Evolutionary conservation across 2,888 invertebrate genomes (phyloP).

Genomic region (Matsumyia berberina): DNA sequence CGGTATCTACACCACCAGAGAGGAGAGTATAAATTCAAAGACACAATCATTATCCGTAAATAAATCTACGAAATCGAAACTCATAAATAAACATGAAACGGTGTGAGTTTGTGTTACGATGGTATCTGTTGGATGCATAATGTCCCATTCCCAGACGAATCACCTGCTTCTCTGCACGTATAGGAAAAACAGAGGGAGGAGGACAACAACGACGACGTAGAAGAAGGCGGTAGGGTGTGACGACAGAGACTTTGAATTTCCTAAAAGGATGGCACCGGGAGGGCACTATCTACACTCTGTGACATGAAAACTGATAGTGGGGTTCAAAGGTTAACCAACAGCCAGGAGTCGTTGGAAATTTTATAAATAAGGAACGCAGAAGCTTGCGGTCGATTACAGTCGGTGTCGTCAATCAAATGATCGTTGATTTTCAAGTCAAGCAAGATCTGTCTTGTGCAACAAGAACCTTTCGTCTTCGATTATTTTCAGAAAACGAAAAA

Average conservation of each 20-base stretch:
- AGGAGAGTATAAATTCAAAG: conserved; percentile 61
- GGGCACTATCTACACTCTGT: conserved; percentile 28
- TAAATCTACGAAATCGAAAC: conserved; percentile 73
- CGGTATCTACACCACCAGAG: neutral
- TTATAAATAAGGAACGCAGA: neutral
- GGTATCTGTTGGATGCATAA: conserved; percentile 37
- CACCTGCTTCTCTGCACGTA: conserved; percentile 3
- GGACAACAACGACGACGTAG: neutral
- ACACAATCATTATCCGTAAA: conserved; percentile 70
- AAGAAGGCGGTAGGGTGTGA: neutral
- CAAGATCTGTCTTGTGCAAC: too few species aligned
- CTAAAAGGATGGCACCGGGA: conserved; percentile 21
- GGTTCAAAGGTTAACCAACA: conserved; percentile 19
- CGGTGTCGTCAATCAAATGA: neutral
- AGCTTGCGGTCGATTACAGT: too few species aligned
- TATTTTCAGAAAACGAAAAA: too few species aligned
- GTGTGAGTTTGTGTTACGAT: conserved; percentile 31
- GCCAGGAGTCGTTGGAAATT: neutral
- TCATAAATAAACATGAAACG: conserved; percentile 70
- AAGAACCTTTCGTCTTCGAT: too few species aligned
- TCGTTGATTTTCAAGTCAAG: neutral
- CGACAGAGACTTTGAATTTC: conserved; percentile 33
- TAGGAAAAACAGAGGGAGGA: neutral
- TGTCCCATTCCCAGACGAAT: neutral
- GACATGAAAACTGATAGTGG: conserved; percentile 20